Evolutionary conservation across 2,113 vertebrate species (phyloP).

Genomic region (Atherinomorus stipes): DNA sequence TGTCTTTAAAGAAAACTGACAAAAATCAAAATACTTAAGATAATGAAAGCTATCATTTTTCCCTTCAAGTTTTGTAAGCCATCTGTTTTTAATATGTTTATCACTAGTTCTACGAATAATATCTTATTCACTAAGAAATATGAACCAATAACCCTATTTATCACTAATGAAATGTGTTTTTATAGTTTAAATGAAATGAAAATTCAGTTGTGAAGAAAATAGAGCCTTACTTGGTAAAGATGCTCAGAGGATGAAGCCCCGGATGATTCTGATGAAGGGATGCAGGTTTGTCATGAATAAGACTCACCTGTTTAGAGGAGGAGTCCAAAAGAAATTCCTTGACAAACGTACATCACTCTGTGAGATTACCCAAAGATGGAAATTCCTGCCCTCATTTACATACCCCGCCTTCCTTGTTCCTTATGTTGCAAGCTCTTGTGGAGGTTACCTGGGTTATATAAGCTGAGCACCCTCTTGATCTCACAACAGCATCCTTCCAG

Average conservation of each 20-base stretch:
- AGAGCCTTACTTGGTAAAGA: slow-evolving; percentile 70
- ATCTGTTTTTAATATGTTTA: too few relatives aligned
- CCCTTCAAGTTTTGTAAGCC: too few relatives aligned
- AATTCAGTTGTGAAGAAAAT: background rate
- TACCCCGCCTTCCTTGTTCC: slow-evolving; percentile 38
- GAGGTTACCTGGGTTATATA: slow-evolving; percentile 67
- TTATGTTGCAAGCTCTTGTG: background rate
- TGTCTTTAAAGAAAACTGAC: too few relatives aligned
- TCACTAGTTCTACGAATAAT: too few relatives aligned
- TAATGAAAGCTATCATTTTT: too few relatives aligned
- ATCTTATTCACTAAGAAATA: too few relatives aligned
- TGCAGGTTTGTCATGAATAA: slow-evolving; percentile 59
- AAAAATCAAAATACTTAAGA: too few relatives aligned
- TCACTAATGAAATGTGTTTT: background rate
- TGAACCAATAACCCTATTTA: too few relatives aligned
- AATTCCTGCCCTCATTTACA: slow-evolving; percentile 45
- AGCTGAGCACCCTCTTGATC: slow-evolving; percentile 29
- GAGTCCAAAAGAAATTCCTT: slow-evolving; percentile 55
- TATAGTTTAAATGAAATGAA: background rate
- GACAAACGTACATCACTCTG: slow-evolving; percentile 45
- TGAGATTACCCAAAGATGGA: background rate
- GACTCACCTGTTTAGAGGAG: slow-evolving; percentile 52
- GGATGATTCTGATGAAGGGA: slow-evolving; percentile 30
- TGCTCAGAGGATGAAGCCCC: slow-evolving; percentile 23
- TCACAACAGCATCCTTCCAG: slow-evolving; percentile 35